Conservation (phyloP, 2,113 vertebrate species). For the Cynopterus brachyotis region DNA sequence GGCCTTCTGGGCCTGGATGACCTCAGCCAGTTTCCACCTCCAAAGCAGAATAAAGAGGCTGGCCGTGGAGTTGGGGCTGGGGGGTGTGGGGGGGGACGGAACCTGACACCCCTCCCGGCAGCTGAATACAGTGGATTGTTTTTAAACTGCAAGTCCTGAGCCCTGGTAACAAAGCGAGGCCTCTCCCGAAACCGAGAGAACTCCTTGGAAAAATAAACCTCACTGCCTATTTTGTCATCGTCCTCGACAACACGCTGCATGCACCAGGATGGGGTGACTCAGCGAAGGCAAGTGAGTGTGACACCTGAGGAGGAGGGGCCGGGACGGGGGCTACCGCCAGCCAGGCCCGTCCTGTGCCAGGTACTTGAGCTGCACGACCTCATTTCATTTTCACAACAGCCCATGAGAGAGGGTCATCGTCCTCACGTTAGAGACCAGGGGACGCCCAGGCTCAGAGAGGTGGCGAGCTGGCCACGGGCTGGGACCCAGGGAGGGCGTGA, state of each 20-base stretch:
- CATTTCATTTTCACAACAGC: not conserved
- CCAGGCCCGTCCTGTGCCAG: not conserved
- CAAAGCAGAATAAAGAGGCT: not conserved
- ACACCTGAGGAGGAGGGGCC: not conserved
- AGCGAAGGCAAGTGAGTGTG: not conserved
- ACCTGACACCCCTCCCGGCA: slow-evolving; percentile 32
- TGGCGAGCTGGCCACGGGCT: not conserved
- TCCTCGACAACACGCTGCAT: not conserved
- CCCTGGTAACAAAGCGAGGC: slow-evolving; percentile 13
- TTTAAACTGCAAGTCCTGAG: not conserved
- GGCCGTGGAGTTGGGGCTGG: not conserved
- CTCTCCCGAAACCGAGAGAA: not conserved
- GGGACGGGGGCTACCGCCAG: not conserved
- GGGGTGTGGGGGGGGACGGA: not conserved
- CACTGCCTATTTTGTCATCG: not conserved
- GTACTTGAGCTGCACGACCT: not conserved
- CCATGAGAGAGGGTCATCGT: no score
- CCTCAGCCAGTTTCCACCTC: slow-evolving; percentile 5
- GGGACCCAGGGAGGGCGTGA: not conserved
- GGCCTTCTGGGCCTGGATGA: not conserved
- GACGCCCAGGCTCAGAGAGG: not conserved
- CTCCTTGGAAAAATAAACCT: slow-evolving; percentile 6
- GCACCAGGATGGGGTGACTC: not conserved
- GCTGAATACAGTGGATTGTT: slow-evolving; percentile 37
- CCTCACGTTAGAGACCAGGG: not conserved